phyloP scores from a whole-genome alignment of 2,113 vertebrate genomes.

The Dasyurus viverrinus region DNA sequence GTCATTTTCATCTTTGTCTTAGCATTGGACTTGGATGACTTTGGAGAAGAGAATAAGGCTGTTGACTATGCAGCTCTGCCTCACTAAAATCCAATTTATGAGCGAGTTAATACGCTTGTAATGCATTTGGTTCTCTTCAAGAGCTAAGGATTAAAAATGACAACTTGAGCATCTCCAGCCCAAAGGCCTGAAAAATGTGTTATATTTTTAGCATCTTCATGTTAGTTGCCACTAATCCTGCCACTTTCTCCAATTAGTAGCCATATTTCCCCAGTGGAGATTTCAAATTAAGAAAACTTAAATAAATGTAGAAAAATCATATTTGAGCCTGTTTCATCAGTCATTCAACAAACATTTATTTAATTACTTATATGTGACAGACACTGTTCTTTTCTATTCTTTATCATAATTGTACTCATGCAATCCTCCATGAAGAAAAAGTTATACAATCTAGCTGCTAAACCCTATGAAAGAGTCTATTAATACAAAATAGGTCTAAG shows the following conservation, averaged over 20 bases:
- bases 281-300: neutral
- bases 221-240: neutral
- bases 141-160: too few species aligned
- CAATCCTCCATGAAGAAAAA: neutral
- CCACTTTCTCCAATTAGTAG: neutral
- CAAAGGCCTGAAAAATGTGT: neutral
- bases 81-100: neutral
- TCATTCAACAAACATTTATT: neutral
- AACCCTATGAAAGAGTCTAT: too few species aligned
- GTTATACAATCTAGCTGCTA: neutral
- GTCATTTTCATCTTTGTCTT: neutral
- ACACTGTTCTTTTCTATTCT: neutral
- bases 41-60: neutral
- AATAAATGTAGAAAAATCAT: conserved; percentile 10
- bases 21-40: neutral
- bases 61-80: neutral
- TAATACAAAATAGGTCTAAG: too few species aligned
- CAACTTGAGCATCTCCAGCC: too few species aligned
- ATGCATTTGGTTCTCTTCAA: too few species aligned
- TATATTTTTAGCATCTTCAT: neutral
- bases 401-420: neutral
- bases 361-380: too few species aligned
- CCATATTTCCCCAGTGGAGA: neutral
- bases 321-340: neutral
- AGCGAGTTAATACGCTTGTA: neutral